Evolutionary conservation across 92 coral and sea anemone species (phyloP).

Genomic region (Nematostella vectensis): DNA sequence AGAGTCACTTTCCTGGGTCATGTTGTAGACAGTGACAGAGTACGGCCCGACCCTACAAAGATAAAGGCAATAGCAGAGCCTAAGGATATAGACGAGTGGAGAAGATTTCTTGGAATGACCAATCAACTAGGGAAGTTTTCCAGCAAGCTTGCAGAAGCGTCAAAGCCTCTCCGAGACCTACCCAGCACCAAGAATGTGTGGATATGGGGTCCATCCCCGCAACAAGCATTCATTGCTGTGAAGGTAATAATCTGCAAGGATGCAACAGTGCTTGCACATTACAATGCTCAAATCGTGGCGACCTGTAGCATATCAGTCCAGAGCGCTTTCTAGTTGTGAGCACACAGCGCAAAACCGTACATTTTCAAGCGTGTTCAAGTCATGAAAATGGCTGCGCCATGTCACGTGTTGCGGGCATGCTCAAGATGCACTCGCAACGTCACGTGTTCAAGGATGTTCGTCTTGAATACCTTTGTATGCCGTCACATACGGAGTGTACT

Average conservation of each 20-base stretch:
- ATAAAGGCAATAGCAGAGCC: conserved; percentile 10
- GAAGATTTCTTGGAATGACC: conserved; percentile 15
- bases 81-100: conserved; percentile 11
- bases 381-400: not conserved
- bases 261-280: not conserved
- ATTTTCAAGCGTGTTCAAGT: conserved; percentile 1
- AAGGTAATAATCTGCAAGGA: conserved; percentile 4
- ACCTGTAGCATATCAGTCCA: conserved; percentile 27
- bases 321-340: conserved; percentile 20
- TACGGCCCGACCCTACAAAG: conserved; percentile 15
- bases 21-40: conserved; percentile 10
- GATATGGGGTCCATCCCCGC: conserved; percentile 12
- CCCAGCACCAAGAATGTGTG: conserved; percentile 19
- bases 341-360: conserved; percentile 6
- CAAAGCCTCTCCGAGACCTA: conserved; percentile 5
- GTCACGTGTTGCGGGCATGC: conserved; percentile 2
- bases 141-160: conserved; percentile 6
- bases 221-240: conserved; percentile 11
- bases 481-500: not conserved
- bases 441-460: conserved; percentile 2
- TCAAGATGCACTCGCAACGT: not conserved
- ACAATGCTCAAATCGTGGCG: conserved; percentile 12
- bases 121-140: conserved; percentile 17
- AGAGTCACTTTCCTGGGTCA: conserved; percentile 24
- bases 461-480: not conserved